These are phyloP conservation scores for Halictus ligatus DNA, from an alignment of 2,888 invertebrate genomes.

Conservation along the genomic window DNA sequence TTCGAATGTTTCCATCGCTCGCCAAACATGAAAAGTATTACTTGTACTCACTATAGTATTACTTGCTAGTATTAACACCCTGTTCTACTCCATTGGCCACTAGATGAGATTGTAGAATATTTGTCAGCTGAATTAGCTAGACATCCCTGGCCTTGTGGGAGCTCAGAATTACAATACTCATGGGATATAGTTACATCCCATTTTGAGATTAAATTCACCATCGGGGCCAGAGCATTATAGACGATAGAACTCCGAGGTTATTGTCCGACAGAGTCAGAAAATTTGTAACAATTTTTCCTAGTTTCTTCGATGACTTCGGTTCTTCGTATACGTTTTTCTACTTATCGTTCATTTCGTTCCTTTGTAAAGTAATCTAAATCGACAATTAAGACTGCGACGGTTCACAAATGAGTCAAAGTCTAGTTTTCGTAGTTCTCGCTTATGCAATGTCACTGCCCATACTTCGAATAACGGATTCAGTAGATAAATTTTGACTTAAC, in stretches of 20 bases:
- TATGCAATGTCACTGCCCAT: background rate
- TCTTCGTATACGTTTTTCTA: background rate
- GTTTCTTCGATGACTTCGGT: background rate
- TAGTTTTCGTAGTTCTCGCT: background rate
- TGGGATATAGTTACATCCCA: background rate
- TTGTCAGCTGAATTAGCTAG: background rate
- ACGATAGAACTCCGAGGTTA: background rate
- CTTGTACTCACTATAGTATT: conserved; percentile 2
- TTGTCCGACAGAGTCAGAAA: background rate
- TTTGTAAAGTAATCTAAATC: no score
- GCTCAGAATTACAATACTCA: background rate
- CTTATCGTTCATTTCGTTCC: no score
- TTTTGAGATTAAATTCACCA: background rate
- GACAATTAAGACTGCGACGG: no score
- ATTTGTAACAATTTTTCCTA: background rate
- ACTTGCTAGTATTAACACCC: conserved; percentile 1
- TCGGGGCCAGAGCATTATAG: background rate
- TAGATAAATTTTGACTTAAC: background rate
- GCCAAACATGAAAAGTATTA: conserved; percentile 7
- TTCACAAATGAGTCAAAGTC: background rate
- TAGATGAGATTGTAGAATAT: background rate
- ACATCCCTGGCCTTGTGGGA: background rate
- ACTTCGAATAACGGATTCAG: background rate
- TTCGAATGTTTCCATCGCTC: background rate
- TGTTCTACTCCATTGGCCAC: background rate